A percentile compares a stretch with the other conserved stretches of the same genome.
These are phyloP conservation scores for Tinea pellionella DNA, from an alignment of 2,888 invertebrate species.

Conservation along the genomic window DNA sequence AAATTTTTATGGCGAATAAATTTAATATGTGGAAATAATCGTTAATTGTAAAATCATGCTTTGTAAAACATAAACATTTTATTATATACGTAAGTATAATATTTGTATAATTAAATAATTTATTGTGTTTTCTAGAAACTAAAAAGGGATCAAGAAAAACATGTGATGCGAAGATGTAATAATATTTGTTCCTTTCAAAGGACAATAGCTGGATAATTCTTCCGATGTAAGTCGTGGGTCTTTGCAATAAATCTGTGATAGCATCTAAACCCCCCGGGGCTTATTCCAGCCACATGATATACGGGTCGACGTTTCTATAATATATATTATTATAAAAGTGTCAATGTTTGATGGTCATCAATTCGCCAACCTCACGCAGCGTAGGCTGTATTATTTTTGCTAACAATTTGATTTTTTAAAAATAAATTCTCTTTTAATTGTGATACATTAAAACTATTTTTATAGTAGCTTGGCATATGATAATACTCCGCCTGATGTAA, in stretches of 20 bases:
- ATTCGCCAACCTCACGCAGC: not conserved
- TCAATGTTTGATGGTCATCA: not conserved
- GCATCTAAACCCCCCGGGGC: constrained; percentile 13
- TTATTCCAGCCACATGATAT: constrained; percentile 6
- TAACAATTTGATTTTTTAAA: not conserved
- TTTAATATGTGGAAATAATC: too few species aligned
- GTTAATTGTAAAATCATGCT: too few species aligned
- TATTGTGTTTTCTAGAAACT: too few species aligned
- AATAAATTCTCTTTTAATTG: not conserved
- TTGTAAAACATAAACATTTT: too few species aligned
- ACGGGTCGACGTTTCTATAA: not conserved
- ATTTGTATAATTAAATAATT: too few species aligned
- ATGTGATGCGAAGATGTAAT: not conserved
- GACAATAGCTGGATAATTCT: constrained; percentile 7
- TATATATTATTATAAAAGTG: constrained; percentile 10
- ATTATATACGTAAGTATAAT: too few species aligned
- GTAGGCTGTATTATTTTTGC: not conserved
- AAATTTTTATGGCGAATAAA: too few species aligned
- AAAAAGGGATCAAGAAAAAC: not conserved
- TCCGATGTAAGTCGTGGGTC: not conserved
- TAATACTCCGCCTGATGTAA: too few species aligned
- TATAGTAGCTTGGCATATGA: too few species aligned
- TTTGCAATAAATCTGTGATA: constrained; percentile 13
- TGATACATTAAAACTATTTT: too few species aligned
- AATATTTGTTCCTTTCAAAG: not conserved